phyloP scores from a whole-genome alignment of 2,888 invertebrate genomes.

The Drosophila peninsularis region DNA sequence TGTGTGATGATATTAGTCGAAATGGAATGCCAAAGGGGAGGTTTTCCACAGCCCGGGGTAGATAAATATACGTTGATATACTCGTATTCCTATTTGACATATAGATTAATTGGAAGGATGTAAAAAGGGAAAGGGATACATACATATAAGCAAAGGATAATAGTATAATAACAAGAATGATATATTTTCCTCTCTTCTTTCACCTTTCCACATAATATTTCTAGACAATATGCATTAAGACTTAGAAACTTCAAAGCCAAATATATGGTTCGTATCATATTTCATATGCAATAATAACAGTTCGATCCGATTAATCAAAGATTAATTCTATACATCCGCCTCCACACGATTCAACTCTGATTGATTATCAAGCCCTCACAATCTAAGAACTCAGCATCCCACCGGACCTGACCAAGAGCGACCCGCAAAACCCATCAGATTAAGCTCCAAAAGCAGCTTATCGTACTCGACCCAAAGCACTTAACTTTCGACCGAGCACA shows the following conservation, averaged over 20 bases:
- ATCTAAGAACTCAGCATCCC: conserved; percentile 1
- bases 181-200: not conserved
- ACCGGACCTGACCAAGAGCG: conserved; percentile 5
- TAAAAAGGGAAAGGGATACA: not conserved
- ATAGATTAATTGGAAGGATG: not conserved
- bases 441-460: conserved; percentile 53
- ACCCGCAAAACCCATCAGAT: conserved; percentile 41
- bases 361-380: conserved; percentile 45
- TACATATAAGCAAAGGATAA: not conserved
- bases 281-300: not conserved
- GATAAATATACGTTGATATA: conserved; percentile 11
- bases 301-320: not conserved
- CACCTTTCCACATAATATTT: not conserved
- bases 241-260: not conserved
- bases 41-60: not conserved
- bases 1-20: conserved; percentile 11
- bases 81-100: conserved; percentile 17
- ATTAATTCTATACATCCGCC: conserved; percentile 1
- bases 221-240: not conserved
- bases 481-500: conserved; percentile 51
- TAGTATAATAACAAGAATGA: not conserved
- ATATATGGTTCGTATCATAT: not conserved
- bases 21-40: conserved; percentile 6
- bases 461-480: conserved; percentile 55
- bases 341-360: conserved; percentile 16